These are phyloP conservation scores for Myrmecobius fasciatus DNA, from an alignment of 2,113 vertebrate genomes.

Conservation along the genomic window DNA sequence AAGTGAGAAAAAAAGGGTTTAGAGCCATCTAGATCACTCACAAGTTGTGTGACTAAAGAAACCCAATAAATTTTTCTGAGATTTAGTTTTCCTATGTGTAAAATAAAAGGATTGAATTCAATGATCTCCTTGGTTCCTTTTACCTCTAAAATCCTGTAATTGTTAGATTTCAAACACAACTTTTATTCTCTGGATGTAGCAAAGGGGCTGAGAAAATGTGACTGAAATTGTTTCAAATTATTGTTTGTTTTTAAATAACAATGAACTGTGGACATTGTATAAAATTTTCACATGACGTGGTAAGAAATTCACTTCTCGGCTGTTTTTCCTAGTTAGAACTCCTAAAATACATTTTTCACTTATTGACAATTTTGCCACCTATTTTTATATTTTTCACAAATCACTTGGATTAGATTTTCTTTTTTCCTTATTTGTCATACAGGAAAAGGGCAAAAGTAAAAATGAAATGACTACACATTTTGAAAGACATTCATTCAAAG, in stretches of 20 bases:
- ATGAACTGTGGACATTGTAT: background rate
- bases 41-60: background rate
- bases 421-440: slow-evolving; percentile 5
- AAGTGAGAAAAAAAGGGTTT: background rate
- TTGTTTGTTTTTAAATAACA: background rate
- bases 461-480: slow-evolving; percentile 69
- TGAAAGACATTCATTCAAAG: slow-evolving; percentile 78
- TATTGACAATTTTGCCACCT: slow-evolving; percentile 61
- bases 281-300: background rate
- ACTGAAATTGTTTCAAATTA: background rate
- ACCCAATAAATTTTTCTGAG: background rate
- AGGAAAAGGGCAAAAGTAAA: slow-evolving; percentile 35
- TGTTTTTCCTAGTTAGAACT: slow-evolving; percentile 1
- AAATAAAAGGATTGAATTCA: background rate
- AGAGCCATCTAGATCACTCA: background rate
- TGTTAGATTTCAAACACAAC: background rate
- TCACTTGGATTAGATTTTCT: slow-evolving; percentile 46
- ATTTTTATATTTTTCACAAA: slow-evolving; percentile 43
- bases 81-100: background rate
- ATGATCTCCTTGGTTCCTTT: background rate
- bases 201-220: slow-evolving; percentile 68
- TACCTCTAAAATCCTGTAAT: background rate
- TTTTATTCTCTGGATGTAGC: slow-evolving; percentile 50
- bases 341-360: slow-evolving; percentile 53
- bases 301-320: background rate